Evolutionary conservation across 2,888 invertebrate species (phyloP).

Genomic region (Polymixis lichenea): DNA sequence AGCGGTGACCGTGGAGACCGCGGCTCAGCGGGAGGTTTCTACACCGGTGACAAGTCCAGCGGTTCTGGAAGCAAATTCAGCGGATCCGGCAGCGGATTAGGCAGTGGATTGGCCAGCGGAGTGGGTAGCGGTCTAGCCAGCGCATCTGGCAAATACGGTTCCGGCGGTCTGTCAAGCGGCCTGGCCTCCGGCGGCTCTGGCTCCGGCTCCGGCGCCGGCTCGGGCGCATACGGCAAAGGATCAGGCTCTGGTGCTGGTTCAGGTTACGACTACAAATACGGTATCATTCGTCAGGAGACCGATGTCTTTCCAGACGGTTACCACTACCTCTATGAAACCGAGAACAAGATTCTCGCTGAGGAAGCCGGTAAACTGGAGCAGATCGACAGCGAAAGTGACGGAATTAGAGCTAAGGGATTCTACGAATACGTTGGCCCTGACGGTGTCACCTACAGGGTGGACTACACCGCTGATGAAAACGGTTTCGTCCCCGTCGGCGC

Average conservation of each 20-base stretch:
- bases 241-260: conserved; percentile 34
- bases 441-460: conserved; percentile 86
- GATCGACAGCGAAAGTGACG: conserved; percentile 77
- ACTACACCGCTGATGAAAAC: conserved; percentile 87
- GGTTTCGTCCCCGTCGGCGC: conserved; percentile 82
- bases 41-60: conserved; percentile 60
- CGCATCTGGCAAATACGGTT: conserved; percentile 22
- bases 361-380: conserved; percentile 84
- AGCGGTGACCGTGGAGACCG: conserved; percentile 72
- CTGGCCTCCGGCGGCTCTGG: conserved; percentile 21
- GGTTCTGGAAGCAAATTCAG: conserved; percentile 43
- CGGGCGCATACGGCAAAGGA: conserved; percentile 48
- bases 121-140: not conserved
- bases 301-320: conserved; percentile 83
- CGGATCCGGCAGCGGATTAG: conserved; percentile 6
- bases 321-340: conserved; percentile 88
- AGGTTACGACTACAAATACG: conserved; percentile 83
- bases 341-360: conserved; percentile 87
- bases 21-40: conserved; percentile 73
- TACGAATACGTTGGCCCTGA: conserved; percentile 86
- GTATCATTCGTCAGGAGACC: conserved; percentile 85
- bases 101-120: conserved; percentile 10
- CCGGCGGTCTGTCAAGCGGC: conserved; percentile 3
- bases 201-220: conserved; percentile 59
- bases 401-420: conserved; percentile 84